A percentile compares a stretch with the other conserved stretches of the same genome.
Conservation (phyloP, 1,140 invertebrate species). For the Brachionus sp. region DNA sequence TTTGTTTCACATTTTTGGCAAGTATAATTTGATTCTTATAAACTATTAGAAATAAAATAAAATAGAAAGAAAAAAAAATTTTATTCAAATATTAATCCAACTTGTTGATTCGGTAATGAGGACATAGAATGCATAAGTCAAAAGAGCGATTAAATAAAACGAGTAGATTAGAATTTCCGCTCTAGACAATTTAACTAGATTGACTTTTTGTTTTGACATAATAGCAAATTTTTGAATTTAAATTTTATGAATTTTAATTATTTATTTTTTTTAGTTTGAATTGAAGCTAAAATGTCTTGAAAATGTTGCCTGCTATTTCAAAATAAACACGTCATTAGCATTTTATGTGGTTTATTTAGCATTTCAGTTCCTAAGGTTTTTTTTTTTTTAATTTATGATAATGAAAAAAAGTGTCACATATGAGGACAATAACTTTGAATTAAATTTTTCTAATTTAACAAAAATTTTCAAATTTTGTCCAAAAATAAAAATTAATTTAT, state of each 20-base stretch:
- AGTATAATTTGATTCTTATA: neutral
- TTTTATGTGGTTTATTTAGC: neutral
- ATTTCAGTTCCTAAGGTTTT: neutral
- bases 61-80: neutral
- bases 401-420: neutral
- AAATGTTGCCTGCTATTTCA: neutral
- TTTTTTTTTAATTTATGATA: neutral
- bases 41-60: neutral
- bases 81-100: neutral
- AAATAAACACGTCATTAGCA: conserved; percentile 14
- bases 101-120: neutral
- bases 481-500: no score
- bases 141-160: neutral
- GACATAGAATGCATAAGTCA: neutral
- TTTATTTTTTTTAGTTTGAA: neutral
- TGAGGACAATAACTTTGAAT: neutral
- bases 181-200: neutral
- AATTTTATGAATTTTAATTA: conserved; percentile 8
- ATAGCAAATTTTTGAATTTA: neutral
- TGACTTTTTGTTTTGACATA: neutral
- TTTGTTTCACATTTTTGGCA: neutral
- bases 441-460: neutral
- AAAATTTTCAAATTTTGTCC: no score
- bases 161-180: neutral
- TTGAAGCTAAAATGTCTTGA: neutral